Base-by-base conservation (phyloP, 2,888 invertebrate species). In the Sclerodermus sp. region DNA sequence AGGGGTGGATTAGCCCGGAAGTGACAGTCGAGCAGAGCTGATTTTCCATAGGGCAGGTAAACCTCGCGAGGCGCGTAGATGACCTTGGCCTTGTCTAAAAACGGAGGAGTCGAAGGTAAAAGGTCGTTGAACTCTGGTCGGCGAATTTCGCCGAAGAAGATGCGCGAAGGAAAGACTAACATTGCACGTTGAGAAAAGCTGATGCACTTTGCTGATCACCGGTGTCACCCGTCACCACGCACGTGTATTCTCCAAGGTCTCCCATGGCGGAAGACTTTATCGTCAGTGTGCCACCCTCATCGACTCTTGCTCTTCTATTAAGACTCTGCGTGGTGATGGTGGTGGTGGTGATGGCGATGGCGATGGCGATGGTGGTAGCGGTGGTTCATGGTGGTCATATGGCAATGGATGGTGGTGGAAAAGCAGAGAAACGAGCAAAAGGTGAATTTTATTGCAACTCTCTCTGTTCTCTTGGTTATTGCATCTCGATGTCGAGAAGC, bases 1-100 rank as follows among this genome's bases (percentile, higher is more conserved):
- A 95, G 81, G 8, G 94, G 91, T 13, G 96, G 96, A 81, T 95
- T 96, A 4, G 95, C 90, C 67, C 92, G 86, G 73, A 93, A 93
- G 77, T 93, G 92, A 76, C 96, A 96, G 79, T 93, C 92, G 49
- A 96, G 83, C 49, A 91, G 84, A 8, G 90, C 91, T 3, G 90
- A 86, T 67, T 88, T 85, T 15, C 94, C 94, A 67, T 85, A 87
- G 0, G 95, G 91, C 64, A 96, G 83, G 73, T 87, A 90, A 36
- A 94, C 87, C 79, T 92, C 90, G 55, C 87, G 85, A 15, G 93
- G 93, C 46, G 94, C 89, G 76, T 89, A 90, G 63, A 93, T 87
- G 40, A 96, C 93, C 79, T 93, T 91, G 15, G 96, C 96, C 78
- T 91, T 90, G 80, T 92, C 96, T 96, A 80, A 10, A 81, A 81